Evolutionary conservation across 2,113 vertebrate species (phyloP).

Genomic region (Myrmecobius fasciatus): DNA sequence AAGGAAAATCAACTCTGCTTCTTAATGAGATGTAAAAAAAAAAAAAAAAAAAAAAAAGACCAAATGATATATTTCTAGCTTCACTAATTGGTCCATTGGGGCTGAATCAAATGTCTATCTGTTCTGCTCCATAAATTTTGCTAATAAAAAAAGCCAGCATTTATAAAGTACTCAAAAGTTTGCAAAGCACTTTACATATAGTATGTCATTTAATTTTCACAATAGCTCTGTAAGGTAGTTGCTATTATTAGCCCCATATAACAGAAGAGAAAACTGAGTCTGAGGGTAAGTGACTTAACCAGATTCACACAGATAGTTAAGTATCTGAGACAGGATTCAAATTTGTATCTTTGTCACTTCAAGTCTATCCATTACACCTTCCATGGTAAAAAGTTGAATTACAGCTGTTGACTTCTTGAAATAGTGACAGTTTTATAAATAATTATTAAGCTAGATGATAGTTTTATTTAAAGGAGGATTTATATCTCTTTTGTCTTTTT

Average conservation of each 20-base stretch:
- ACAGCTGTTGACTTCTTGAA: neutral
- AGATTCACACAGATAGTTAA: neutral
- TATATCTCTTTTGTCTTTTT: neutral
- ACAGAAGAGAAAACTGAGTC: neutral
- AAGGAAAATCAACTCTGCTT: neutral
- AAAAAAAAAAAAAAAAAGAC: too few species aligned
- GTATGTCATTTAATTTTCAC: neutral
- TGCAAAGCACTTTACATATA: neutral
- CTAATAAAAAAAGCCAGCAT: neutral
- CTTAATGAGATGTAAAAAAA: neutral
- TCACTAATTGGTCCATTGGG: neutral
- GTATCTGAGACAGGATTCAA: neutral
- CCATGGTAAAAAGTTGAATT: neutral
- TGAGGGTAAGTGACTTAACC: neutral
- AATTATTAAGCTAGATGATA: neutral
- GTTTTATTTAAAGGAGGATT: neutral
- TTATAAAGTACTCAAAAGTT: neutral
- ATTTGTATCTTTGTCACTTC: neutral
- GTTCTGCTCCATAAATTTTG: neutral
- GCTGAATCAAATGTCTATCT: neutral
- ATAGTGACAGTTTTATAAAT: neutral
- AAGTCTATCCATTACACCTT: neutral
- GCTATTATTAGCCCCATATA: neutral
- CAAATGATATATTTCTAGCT: too few species aligned
- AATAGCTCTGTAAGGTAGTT: neutral